Percentiles rank a stretch among this genome's conserved stretches.
phyloP scores from a whole-genome alignment of 2,797 vertebrate species.

The Sebastes cheni region DNA sequence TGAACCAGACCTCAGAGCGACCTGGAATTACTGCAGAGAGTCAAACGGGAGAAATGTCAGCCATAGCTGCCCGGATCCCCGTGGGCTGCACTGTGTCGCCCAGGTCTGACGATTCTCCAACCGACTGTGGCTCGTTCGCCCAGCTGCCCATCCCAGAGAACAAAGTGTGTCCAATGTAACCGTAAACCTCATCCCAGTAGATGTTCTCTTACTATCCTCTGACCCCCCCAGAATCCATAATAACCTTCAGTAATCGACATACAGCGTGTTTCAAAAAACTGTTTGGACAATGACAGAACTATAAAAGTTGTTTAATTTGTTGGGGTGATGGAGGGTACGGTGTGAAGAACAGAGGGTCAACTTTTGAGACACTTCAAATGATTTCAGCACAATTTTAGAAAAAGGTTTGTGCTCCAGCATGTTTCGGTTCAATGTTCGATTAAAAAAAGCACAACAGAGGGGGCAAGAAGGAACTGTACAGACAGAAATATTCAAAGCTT shows the following conservation, averaged over 20 bases:
- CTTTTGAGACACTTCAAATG: constrained; percentile 2
- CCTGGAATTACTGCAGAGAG: constrained; percentile 73
- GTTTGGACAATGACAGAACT: neutral
- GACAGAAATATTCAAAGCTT: constrained; percentile 3
- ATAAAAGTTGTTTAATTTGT: neutral
- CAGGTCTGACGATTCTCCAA: constrained; percentile 71
- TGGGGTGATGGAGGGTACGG: neutral
- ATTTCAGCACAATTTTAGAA: neutral
- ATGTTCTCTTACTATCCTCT: neutral
- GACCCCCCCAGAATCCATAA: constrained; percentile 6
- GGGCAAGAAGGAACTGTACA: neutral
- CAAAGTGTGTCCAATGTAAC: constrained; percentile 82
- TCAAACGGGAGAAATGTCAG: constrained; percentile 82
- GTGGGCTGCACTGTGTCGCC: constrained; percentile 46
- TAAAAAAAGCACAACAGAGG: neutral
- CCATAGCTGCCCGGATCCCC: constrained; percentile 75
- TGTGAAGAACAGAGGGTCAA: neutral
- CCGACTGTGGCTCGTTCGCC: constrained; percentile 70
- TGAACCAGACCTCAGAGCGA: constrained; percentile 78
- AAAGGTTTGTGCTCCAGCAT: neutral
- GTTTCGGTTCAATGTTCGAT: constrained; percentile 10
- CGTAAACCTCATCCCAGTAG: neutral
- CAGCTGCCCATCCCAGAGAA: constrained; percentile 83
- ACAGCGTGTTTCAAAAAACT: neutral
- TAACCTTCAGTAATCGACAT: constrained; percentile 10